Evolutionary conservation across 2,797 vertebrate genomes (phyloP).

Genomic region (Sciurus vulgaris): DNA sequence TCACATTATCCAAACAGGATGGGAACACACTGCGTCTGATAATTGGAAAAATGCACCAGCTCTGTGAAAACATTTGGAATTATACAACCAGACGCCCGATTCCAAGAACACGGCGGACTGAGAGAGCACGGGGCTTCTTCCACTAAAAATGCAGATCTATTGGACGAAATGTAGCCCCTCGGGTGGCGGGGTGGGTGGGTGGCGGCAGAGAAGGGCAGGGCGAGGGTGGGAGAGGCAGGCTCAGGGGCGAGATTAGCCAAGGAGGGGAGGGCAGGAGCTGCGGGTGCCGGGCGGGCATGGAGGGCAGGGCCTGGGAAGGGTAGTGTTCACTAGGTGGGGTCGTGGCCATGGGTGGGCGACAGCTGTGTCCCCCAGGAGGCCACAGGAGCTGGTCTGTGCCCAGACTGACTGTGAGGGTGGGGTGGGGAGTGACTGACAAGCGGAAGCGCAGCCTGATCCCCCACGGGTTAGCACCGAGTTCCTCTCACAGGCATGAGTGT

Average conservation of each 20-base stretch:
- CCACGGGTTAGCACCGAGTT: neutral
- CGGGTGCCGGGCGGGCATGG: fast-evolving
- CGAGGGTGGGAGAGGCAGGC: too few relatives aligned
- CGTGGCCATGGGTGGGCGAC: neutral
- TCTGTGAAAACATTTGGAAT: neutral
- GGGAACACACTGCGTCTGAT: neutral
- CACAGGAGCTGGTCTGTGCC: fast-evolving
- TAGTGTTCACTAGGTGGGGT: neutral
- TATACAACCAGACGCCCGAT: neutral
- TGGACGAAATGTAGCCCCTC: too few relatives aligned
- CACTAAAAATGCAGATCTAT: neutral
- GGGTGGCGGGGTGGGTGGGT: neutral
- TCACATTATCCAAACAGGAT: neutral
- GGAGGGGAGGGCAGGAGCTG: fast-evolving
- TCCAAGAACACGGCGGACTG: neutral
- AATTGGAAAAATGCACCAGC: neutral
- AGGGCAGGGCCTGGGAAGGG: too few relatives aligned
- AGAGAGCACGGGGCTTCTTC: fast-evolving
- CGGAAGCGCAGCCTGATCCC: too few relatives aligned
- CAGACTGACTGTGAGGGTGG: neutral
- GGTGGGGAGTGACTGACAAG: fast-evolving
- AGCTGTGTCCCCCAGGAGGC: fast-evolving
- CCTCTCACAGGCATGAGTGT: fast-evolving
- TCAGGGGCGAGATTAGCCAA: neutral
- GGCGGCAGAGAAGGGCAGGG: neutral